Evolutionary conservation across 2,113 vertebrate species (phyloP), one percentile per base, ranked within the genome.

Genomic region (Bothrops jararaca): DNA sequence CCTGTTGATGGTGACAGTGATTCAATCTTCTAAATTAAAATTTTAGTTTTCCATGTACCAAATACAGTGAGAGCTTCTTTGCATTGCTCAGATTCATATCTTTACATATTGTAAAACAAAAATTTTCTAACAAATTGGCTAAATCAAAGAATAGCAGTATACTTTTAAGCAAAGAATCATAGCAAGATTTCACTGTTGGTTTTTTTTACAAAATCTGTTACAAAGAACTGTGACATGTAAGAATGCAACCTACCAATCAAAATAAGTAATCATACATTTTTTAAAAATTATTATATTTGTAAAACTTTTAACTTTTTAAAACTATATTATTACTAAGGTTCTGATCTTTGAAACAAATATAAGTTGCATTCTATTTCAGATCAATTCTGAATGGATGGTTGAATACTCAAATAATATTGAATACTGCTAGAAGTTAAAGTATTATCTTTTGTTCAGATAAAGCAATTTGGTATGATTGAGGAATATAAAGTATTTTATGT

Each of bases 91-190:
- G 56, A 93, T 90, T 64, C 74, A 54, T 86, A 60, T 53, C 26
- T 85, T 90, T 64, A 92, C 39, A 86, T 60, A 26, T 53, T 56
- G 52, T 45, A 91, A 93, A 88, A 91, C 92, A 86, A 89, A 93
- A 91, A 74, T 26, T 94, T 90, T 85, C 93, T 94, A 94, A 91
- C 90, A 48, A 58, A 88, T 57, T 96, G 95, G 92, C 90, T 93
- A 56, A 94, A 60, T 92, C 50, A 42, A 86, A 94, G 34, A 87
- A 60, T 54, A 29, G 57, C 0, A 90, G 57, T 93, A 0, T 54
- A 54, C 0, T 92, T 96, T 91, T 39, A 48, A 42, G 50, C 88
- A 86, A 90, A 89, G 23, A 92, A 54, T n/a, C 26, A n/a, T 53
- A 80, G 24, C 93, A 69, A 91, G 11, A 92, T 91, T 86, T 94